phyloP scores from a whole-genome alignment of 2,888 invertebrate species.

The Panzeria rudis region DNA sequence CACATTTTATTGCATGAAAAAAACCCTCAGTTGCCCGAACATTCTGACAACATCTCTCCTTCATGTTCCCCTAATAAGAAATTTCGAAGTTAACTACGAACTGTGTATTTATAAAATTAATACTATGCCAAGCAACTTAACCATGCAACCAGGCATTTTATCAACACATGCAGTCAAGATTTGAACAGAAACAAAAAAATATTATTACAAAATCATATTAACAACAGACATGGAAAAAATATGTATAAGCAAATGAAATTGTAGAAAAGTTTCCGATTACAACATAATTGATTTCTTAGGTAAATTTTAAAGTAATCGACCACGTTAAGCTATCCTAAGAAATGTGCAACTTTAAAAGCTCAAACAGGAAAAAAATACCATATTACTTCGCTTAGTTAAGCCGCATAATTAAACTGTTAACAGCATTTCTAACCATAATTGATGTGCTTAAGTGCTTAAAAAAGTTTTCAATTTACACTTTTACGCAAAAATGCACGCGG shows the following conservation, averaged over 20 bases:
- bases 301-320: slow-evolving; percentile 35
- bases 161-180: slow-evolving; percentile 42
- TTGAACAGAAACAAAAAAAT: slow-evolving; percentile 27
- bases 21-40: too few species aligned
- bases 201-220: slow-evolving; percentile 58
- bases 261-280: slow-evolving; percentile 31
- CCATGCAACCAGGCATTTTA: slow-evolving; percentile 36
- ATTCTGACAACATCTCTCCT: too few species aligned
- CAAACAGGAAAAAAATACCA: neutral
- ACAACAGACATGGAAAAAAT: slow-evolving; percentile 32
- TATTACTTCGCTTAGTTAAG: slow-evolving; percentile 33
- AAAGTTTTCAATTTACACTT: slow-evolving; percentile 16
- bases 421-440: slow-evolving; percentile 57
- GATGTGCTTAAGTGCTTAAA: slow-evolving; percentile 57
- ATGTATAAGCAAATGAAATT: slow-evolving; percentile 14
- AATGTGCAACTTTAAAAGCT: slow-evolving; percentile 24
- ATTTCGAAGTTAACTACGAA: slow-evolving; percentile 12
- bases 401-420: slow-evolving; percentile 60
- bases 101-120: slow-evolving; percentile 56
- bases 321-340: slow-evolving; percentile 19
- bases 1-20: too few species aligned
- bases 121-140: slow-evolving; percentile 41
- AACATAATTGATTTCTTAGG: slow-evolving; percentile 57
- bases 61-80: neutral
- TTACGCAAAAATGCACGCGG: neutral